A percentile compares a stretch with the other conserved stretches of the same genome.
Evolutionary conservation across 2,888 invertebrate species (phyloP).

Genomic region (Onthophagus sagittarius): DNA sequence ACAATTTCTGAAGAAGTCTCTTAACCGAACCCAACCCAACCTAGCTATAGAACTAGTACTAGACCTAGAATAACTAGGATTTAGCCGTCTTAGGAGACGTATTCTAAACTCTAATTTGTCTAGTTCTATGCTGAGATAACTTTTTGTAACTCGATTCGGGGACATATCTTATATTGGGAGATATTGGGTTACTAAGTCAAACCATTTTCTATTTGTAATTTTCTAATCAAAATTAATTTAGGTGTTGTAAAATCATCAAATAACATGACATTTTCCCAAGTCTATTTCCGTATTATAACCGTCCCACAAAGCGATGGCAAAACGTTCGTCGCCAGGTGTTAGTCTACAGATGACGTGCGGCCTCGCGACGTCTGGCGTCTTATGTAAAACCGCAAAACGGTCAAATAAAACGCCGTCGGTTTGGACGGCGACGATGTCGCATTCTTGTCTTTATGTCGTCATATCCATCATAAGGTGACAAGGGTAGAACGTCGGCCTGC

Average conservation of each 20-base stretch:
- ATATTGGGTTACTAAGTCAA: no score
- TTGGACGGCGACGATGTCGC: slow-evolving; percentile 16
- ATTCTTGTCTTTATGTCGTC: slow-evolving; percentile 17
- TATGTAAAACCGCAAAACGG: slow-evolving; percentile 20
- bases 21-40: no score
- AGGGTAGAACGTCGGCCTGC: not conserved
- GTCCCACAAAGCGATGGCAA: not conserved
- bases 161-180: no score
- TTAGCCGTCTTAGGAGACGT: no score
- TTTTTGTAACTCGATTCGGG: no score
- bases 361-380: slow-evolving; percentile 6
- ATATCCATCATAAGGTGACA: slow-evolving; percentile 14
- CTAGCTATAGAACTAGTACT: no score
- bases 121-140: no score
- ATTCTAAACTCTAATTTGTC: no score
- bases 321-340: slow-evolving; percentile 15
- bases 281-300: slow-evolving; percentile 1
- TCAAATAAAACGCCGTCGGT: slow-evolving; percentile 12
- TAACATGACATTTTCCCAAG: not conserved
- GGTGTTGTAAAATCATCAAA: not conserved
- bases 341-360: slow-evolving; percentile 9
- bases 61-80: no score
- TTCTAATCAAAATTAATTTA: no score
- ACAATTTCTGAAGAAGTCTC: no score
- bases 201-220: no score